Conservation (phyloP, 1,140 invertebrate genomes). For the Pseudomyrmex gracilis region DNA sequence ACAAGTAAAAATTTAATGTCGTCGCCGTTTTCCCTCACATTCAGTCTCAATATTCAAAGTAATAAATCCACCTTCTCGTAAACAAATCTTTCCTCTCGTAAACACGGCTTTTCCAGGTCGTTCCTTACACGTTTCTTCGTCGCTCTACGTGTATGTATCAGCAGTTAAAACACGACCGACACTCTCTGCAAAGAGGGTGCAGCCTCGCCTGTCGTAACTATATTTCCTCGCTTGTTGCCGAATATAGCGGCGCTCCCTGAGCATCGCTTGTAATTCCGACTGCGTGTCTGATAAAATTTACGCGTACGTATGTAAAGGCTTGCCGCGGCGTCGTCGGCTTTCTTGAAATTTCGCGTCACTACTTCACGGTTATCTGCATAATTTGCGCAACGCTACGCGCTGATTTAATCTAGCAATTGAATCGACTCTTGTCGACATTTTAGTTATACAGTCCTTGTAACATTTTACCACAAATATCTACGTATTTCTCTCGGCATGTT, state of each 20-base stretch:
- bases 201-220: slow-evolving; percentile 66
- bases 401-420: slow-evolving; percentile 44
- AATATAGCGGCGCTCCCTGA: slow-evolving; percentile 45
- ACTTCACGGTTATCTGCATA: slow-evolving; percentile 51
- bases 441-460: neutral
- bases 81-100: slow-evolving; percentile 2
- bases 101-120: neutral
- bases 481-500: too few species aligned
- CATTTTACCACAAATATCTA: neutral
- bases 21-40: neutral
- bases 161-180: slow-evolving; percentile 47
- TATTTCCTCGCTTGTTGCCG: slow-evolving; percentile 66
- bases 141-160: neutral
- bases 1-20: neutral
- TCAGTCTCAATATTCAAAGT: neutral
- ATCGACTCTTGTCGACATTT: slow-evolving; percentile 27
- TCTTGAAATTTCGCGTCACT: slow-evolving; percentile 57
- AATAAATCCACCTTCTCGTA: neutral
- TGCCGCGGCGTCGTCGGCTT: slow-evolving; percentile 38
- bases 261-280: slow-evolving; percentile 46
- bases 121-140: neutral
- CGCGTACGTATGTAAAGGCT: slow-evolving; percentile 41
- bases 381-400: slow-evolving; percentile 32
- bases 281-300: slow-evolving; percentile 62
- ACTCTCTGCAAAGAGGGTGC: slow-evolving; percentile 26